phyloP scores from a whole-genome alignment of 2,888 invertebrate species.

The Meandrusa payeni region DNA sequence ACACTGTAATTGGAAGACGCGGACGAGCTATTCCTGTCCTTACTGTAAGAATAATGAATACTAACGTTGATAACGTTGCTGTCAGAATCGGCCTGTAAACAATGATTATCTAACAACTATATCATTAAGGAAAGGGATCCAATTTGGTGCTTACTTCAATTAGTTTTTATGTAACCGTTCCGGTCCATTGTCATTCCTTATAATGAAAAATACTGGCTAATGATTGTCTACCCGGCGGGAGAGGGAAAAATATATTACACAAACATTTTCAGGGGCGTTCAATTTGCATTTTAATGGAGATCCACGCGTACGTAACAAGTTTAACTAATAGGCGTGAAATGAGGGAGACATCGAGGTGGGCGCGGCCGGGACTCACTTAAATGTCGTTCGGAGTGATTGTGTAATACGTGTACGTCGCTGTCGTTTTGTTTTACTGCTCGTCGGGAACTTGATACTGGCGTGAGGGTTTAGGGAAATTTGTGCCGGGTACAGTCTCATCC shows the following conservation, averaged over 20 bases:
- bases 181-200: background rate
- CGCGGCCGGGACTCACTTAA: conserved; percentile 18
- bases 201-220: conserved; percentile 15
- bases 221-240: conserved; percentile 28
- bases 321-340: conserved; percentile 76
- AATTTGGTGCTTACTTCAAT: too few species aligned
- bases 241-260: conserved; percentile 55
- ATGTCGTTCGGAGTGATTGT: conserved; percentile 17
- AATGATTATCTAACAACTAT: too few species aligned
- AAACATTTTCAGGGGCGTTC: conserved; percentile 68
- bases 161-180: too few species aligned
- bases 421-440: background rate
- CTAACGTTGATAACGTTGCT: too few species aligned
- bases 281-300: conserved; percentile 81
- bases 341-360: conserved; percentile 44
- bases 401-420: conserved; percentile 5
- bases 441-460: too few species aligned
- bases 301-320: conserved; percentile 76
- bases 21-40: too few species aligned
- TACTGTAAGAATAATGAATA: too few species aligned
- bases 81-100: too few species aligned
- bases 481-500: too few species aligned
- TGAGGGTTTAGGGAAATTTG: too few species aligned
- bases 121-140: too few species aligned
- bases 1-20: too few species aligned